Base-by-base conservation (phyloP, 2,888 invertebrate species). In the Andricus curvator region DNA sequence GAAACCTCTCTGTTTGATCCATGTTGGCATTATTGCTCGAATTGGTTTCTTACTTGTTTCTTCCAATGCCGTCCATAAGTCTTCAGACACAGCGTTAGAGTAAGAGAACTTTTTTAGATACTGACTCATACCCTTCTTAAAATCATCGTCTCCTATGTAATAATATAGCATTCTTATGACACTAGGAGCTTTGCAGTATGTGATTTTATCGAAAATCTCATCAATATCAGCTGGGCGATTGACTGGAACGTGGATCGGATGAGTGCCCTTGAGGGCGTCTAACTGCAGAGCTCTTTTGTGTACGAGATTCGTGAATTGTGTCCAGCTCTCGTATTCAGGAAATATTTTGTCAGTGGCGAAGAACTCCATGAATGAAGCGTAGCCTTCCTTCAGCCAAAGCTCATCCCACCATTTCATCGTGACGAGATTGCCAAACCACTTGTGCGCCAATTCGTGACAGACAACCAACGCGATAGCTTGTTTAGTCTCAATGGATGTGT, bases 401-500 rank as follows among this genome's bases (percentile, higher is more conserved):
- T 98, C 97, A 5, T 98, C 98, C 98, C 98, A 98, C 98, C 98
- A 98, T 93, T 98, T 98, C 98, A 99, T 99, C 29, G 99, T 99
- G 2, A 99, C 99, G 70, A 99, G 94, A 92, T 99, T 99, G 15
- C 99, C 99, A 93, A 99, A 99, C 99, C 99, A 99, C 92, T 99
- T 98, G 93, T 99, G 99, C 11, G 98, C 98, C 78, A 99, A 93
- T 93, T 99, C 99, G 93, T 99, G 99, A 0, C 96, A 97, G 48
- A 97, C 97, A 0, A 98, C 97, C 33, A 98, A 93, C 0, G 99
- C 98, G 88, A 98, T 97, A 93, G 96, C 96, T 90, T 98, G 97
- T 87, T 97, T 96, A 70, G 96, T 94, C 80, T 95, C 95, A 13
- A 98, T 95, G 2, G 98, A 98, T 0, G 98, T 97, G 90, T 98